Conservation (phyloP, 2,888 invertebrate species). For the Tenthredo notha region DNA sequence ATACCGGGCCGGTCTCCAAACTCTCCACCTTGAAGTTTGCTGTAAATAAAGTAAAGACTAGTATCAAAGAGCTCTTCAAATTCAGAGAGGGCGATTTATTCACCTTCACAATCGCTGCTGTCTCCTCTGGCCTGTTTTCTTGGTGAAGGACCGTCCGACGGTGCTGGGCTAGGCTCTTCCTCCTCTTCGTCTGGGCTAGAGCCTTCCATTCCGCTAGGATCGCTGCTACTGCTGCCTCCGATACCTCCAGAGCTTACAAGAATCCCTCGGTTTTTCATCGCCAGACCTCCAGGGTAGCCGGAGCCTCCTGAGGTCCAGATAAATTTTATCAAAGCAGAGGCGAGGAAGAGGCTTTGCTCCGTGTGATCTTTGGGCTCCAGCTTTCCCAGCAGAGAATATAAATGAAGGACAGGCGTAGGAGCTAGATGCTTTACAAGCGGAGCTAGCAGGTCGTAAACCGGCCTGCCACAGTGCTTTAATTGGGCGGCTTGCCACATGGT, state of each 20-base stretch:
- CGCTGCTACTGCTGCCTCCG: conserved; percentile 75
- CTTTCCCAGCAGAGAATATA: conserved; percentile 92
- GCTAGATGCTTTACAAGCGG: conserved; percentile 95
- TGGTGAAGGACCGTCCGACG: conserved; percentile 81
- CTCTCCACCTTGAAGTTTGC: conserved; percentile 81
- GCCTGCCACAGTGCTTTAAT: conserved; percentile 95
- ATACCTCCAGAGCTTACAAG: conserved; percentile 69
- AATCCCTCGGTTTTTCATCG: conserved; percentile 71
- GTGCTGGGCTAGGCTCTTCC: conserved; percentile 74
- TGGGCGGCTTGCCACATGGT: conserved; percentile 97
- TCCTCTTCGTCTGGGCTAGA: conserved; percentile 75
- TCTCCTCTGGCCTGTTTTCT: conserved; percentile 81
- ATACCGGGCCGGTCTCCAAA: conserved; percentile 76
- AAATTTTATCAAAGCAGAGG: conserved; percentile 93
- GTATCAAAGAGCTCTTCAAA: not conserved
- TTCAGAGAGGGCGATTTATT: not conserved
- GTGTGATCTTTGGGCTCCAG: conserved; percentile 95
- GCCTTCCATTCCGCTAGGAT: conserved; percentile 74
- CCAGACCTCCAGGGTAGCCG: conserved; percentile 71
- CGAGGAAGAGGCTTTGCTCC: conserved; percentile 93
- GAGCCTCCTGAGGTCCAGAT: conserved; percentile 90
- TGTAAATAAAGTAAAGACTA: conserved; percentile 66
- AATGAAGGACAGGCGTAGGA: conserved; percentile 92
- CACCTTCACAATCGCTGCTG: conserved; percentile 73
- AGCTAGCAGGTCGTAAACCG: conserved; percentile 94